phyloP scores from a whole-genome alignment of 1,140 invertebrate genomes.

The Berghia stephanieae region DNA sequence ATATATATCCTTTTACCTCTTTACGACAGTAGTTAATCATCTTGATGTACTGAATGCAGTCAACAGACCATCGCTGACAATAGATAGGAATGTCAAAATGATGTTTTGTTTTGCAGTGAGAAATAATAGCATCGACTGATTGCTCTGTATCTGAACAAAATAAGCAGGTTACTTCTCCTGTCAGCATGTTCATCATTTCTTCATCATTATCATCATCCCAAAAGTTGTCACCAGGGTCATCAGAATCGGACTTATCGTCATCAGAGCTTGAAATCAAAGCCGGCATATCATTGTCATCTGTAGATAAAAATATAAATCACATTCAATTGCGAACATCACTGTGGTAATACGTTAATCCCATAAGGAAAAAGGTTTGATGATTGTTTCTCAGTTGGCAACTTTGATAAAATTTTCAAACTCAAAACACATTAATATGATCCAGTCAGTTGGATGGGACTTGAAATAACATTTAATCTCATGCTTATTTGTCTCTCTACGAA shows the following conservation, averaged over 20 bases:
- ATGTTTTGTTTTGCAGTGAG: slow-evolving; percentile 72
- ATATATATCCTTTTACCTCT: too few species aligned
- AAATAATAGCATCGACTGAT: slow-evolving; percentile 65
- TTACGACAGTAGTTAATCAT: slow-evolving; percentile 86
- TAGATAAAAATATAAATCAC: too few species aligned
- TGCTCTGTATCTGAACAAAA: slow-evolving; percentile 70
- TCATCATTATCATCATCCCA: slow-evolving; percentile 67
- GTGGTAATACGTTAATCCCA: too few species aligned
- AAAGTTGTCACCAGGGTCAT: slow-evolving; percentile 14
- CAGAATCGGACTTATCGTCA: neutral
- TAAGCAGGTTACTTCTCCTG: slow-evolving; percentile 66
- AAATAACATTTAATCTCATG: too few species aligned
- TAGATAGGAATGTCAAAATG: slow-evolving; percentile 77
- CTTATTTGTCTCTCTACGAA: too few species aligned
- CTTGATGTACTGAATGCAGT: slow-evolving; percentile 87
- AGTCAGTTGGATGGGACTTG: too few species aligned
- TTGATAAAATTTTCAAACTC: too few species aligned
- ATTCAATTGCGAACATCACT: too few species aligned
- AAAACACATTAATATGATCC: too few species aligned
- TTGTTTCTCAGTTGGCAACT: too few species aligned
- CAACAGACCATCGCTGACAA: slow-evolving; percentile 78
- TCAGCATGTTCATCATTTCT: slow-evolving; percentile 58
- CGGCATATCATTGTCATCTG: slow-evolving; percentile 11
- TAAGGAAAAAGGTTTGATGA: too few species aligned
- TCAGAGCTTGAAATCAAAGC: neutral